Percentiles rank a stretch among this genome's conserved stretches.
Conservation (phyloP, 2,113 vertebrate species). For the Chloropsis cyanopogon region DNA sequence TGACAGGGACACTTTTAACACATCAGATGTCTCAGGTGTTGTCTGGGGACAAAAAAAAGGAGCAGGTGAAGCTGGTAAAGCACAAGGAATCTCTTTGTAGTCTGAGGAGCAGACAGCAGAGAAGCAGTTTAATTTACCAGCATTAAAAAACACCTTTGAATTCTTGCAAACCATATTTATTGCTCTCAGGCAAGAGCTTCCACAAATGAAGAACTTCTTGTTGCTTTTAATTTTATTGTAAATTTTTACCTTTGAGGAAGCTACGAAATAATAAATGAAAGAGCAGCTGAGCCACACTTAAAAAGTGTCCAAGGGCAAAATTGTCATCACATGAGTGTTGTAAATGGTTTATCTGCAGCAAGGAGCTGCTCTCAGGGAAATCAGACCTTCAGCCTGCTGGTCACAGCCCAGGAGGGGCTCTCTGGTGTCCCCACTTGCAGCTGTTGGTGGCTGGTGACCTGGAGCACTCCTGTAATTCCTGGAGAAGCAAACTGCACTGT, state of each 20-base stretch:
- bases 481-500: background rate
- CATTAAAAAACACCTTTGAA: background rate
- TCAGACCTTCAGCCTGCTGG: background rate
- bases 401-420: background rate
- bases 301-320: background rate
- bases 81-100: conserved; percentile 3
- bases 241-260: background rate
- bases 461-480: background rate
- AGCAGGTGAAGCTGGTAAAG: conserved; percentile 28
- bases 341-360: background rate
- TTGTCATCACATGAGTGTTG: background rate
- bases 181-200: background rate
- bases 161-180: background rate
- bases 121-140: background rate
- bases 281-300: background rate
- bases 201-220: background rate
- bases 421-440: background rate
- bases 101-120: conserved; percentile 3
- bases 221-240: background rate
- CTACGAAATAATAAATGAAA: background rate
- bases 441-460: background rate
- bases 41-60: background rate
- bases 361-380: background rate
- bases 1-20: background rate
- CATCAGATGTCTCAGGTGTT: background rate